Evolutionary conservation across 2,113 vertebrate species (phyloP), one percentile per base, ranked within the genome.

Genomic region (Piprites chloris): DNA sequence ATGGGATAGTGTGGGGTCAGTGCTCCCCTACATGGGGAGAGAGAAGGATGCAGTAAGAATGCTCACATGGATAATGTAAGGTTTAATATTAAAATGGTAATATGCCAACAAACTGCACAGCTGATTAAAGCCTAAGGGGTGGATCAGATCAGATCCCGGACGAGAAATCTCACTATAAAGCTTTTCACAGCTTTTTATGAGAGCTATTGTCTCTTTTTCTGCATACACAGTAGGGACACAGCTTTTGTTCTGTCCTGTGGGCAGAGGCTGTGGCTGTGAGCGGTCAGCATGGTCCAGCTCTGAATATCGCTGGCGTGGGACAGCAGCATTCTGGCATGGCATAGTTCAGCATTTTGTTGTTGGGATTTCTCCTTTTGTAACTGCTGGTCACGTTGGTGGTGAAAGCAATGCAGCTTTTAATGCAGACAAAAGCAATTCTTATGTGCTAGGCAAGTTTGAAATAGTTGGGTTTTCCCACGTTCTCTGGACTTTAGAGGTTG

Each of bases 281-380:
- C 4, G 4, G 85, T 79, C 93, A 95, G 75, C 59, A 52, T 1
- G 0, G 61, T 74, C 65, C 77, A 78, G 89, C 68, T 68, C 80
- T 37, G 16, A 85, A 18, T 81, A 33, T 66, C 0, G 14, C 93
- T 87, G 92, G 86, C 67, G 32, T 89, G 91, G 62, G 95, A 84
- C 74, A 66, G 77, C 77, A 78, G 77, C 78, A 85, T 95, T 96
- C 94, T 90, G 85, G 72, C 85, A 87, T 52, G 44, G 66, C 13
- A 79, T 69, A 93, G 26, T 89, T 76, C 66, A 95, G 78, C 44
- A 10, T 82, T 91, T 87, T 85, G 62, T 87, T 85, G 80, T 37
- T 91, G 88, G 79, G 35, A 85, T 87, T 88, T 94, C 62, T 95
- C 42, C 89, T 89, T 93, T 96, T 96, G 95, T 97, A 91, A 85